Base-by-base conservation (phyloP, 2,797 vertebrate species). In the Chelidonichthys spinosus region DNA sequence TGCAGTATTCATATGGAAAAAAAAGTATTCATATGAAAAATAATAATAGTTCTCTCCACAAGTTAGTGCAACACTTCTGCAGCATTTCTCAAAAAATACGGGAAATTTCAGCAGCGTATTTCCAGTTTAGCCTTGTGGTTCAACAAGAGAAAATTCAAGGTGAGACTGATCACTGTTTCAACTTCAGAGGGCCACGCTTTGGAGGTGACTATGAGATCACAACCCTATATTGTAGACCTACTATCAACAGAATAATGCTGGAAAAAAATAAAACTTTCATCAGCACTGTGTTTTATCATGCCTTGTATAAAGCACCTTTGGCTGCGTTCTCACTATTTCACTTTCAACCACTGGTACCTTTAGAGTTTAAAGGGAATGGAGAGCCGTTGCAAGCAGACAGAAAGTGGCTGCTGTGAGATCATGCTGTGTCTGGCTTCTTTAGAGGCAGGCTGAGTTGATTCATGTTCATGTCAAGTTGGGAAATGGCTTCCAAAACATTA, bases 241-340 rank as follows among this genome's bases (percentile, higher is more conserved):
- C 50, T 46, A 55, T 64, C n/a, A 77, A 35, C 36, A 0, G 1
- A 59, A 69, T 49, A 11, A 71, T 54, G 56, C 54, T 53, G 50
- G 32, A 7, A 40, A 17, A 67, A 40, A 80, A 71, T 25, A 32
- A 43, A 62, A 80, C 40, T 74, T 81, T 83, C 17, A 85, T 76
- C 59, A 72, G 58, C 33, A 32, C 11, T 8, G 55, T 37, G 55
- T 84, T 81, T 82, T 71, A 82, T 81, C 61, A 78, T 59, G 35
- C 39, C n/a, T 43, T 69, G 59, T 62, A 72, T 76, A 72, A 69
- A 83, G 80, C 70, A 84, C 73, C 79, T 72, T 4, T 59, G 67
- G 77, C 78, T 63, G 42, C 58, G 50, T 78, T 64, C 60, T 69
- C 72, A 65, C 72, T 52, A 60, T 77, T 73, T 66, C 50, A 61